A percentile compares a stretch with the other conserved stretches of the same genome.
These are phyloP conservation scores for Daphoenositta chrysoptera DNA, from an alignment of 2,113 vertebrate species.

Conservation along the genomic window DNA sequence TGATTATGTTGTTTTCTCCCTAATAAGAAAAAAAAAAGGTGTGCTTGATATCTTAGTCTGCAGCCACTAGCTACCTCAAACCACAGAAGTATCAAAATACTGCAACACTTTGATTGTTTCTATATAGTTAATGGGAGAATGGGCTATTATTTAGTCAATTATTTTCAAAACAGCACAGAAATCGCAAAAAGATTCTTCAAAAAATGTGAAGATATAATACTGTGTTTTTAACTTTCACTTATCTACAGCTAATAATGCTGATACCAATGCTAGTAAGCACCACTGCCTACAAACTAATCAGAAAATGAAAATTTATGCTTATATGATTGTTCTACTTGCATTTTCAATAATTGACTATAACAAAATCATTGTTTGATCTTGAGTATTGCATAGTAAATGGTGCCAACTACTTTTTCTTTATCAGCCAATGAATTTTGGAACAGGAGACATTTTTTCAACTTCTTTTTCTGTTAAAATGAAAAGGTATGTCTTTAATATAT, in stretches of 20 bases:
- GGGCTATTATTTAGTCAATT: background rate
- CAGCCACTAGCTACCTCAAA: background rate
- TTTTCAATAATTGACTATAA: background rate
- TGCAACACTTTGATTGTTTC: background rate
- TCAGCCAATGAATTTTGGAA: background rate
- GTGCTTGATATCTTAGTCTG: background rate
- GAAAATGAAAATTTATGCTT: background rate
- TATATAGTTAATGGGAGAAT: background rate
- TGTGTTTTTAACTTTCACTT: background rate
- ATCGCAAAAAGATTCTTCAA: background rate
- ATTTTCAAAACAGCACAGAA: background rate
- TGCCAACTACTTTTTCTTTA: background rate
- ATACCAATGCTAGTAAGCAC: background rate
- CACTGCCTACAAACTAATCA: background rate
- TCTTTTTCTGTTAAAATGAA: background rate
- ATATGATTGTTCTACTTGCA: background rate
- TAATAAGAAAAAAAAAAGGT: background rate
- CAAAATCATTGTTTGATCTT: constrained; percentile 3
- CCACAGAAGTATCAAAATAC: background rate
- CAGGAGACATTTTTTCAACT: background rate
- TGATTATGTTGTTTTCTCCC: background rate
- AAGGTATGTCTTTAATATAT: background rate
- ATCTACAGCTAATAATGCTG: background rate
- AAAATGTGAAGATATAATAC: background rate
- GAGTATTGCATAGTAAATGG: background rate